Base-by-base conservation (phyloP, 2,113 vertebrate species). In the Peromyscus polionotus region DNA sequence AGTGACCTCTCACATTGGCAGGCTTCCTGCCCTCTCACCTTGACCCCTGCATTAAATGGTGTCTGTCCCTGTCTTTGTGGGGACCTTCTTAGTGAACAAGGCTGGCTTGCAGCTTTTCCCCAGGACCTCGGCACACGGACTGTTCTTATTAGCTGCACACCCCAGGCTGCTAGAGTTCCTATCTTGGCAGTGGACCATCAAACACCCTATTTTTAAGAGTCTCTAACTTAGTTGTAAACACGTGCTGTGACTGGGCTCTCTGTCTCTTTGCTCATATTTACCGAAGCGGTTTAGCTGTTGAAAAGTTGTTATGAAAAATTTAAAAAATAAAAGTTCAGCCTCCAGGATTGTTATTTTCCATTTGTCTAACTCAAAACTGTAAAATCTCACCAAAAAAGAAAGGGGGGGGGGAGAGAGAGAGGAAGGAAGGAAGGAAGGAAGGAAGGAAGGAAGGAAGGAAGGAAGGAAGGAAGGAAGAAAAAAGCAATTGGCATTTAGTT, bases 121-220 rank as follows among this genome's bases (percentile, higher is more conserved):
- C 9, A 26, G 96, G 96, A 95, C 61, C 77, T 97, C n/a, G 51
- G 61, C 97, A 96, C 97, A 98, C 97, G 98, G 98, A 98, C 94
- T 98, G 97, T 96, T 97, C 95, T 98, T 98, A 98, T 98, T 98
- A 98, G 97, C 94, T 65, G 63, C 94, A 96, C 96, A 83, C 89
- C 93, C 97, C 97, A 97, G 97, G 92, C 98, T 97, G 96, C 98
- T 97, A 76, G 96, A 98, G 97, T 96, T 97, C 90, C n/a, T 95
- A 79, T 97, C 98, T 91, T 98, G 98, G 98, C 98, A 98, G 94
- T 98, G 94, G 94, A 97, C 98, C 51, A 0, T 98, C 98, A 98
- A 98, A 98, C 98, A 98, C 97, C 97, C 98, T 98, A 96, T 98
- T 98, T 98, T 94, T 98, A 96, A 96, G 98, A 97, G 98, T 90